Evolutionary conservation across 2,113 vertebrate species (phyloP), one percentile per base, ranked within the genome.

Genomic region (Ondatra zibethicus): DNA sequence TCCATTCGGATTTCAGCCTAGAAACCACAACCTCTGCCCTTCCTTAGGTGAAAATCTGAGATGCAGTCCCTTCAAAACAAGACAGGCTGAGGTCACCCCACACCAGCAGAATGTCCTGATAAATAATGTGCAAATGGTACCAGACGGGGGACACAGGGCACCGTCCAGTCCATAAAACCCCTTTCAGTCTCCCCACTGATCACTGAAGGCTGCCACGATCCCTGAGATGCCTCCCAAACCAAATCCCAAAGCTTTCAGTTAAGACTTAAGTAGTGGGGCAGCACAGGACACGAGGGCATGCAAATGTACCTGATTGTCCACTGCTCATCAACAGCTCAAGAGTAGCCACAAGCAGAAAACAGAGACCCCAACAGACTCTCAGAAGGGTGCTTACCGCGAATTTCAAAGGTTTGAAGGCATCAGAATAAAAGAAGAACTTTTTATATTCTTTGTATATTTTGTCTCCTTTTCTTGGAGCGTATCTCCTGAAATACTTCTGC

Each of bases 361-460:
- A n/a, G 73, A 93, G 4, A 2, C 33, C 97, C 66, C 65, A 33
- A 12, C 52, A 65, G 9, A 66, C 93, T 80, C 80, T 95, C 1
- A 29, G 72, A 87, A 55, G 76, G 72, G 88, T 50, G 98, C 99
- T 99, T 98, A 99, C 98, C 65, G 97, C 99, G 97, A 99, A 99
- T 98, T 99, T 99, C 95, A 99, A 97, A 92, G 98, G 96, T 78
- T 98, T 98, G 85, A 98, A 98, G 88, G 98, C 98, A 58, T 98
- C 98, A 0, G 99, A 99, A 93, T 98, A 98, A 97, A 99, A 99
- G 92, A 98, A 96, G 93, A 98, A 99, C 97, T 99, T 98, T 27
- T 98, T 97, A 21, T 99, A 98, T 97, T 98, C 98, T 16, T 98
- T 39, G 98, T 95, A 99, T 97, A 89, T 97, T 95, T n/a, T 91